A percentile compares a stretch with the other conserved stretches of the same genome.
Evolutionary conservation across 2,888 invertebrate species (phyloP).

Genomic region (Thera obeliscata): DNA sequence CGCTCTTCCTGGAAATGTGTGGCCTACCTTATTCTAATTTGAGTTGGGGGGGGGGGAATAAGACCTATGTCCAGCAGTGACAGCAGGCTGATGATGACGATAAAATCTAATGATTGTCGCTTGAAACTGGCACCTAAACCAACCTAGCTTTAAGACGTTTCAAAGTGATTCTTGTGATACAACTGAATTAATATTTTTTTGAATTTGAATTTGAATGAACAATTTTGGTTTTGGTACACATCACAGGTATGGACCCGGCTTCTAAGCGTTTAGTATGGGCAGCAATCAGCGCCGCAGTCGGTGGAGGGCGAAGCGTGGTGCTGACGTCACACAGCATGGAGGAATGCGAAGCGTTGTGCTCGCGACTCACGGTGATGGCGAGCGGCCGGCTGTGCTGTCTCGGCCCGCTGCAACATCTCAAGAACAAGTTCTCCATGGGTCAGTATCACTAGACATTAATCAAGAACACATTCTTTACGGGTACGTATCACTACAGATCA

Average conservation of each 20-base stretch:
- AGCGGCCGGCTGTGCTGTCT: conserved; percentile 88
- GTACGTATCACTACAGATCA: background rate
- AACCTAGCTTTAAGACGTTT: too few relatives aligned
- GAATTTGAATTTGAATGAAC: background rate
- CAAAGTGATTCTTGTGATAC: too few relatives aligned
- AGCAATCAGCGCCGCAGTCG: conserved; percentile 79
- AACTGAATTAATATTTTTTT: too few relatives aligned
- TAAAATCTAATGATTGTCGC: too few relatives aligned
- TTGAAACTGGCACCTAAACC: too few relatives aligned
- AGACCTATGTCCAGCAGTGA: too few relatives aligned
- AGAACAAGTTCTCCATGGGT: conserved; percentile 85
- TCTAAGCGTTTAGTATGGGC: conserved; percentile 93
- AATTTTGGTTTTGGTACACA: background rate
- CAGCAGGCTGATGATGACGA: too few relatives aligned
- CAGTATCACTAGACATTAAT: conserved; percentile 57
- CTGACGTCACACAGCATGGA: conserved; percentile 88
- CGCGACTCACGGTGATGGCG: conserved; percentile 91
- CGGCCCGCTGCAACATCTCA: conserved; percentile 88
- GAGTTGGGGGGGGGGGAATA: too few relatives aligned
- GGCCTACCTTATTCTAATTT: too few relatives aligned
- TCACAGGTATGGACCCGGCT: conserved; percentile 91
- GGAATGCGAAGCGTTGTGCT: conserved; percentile 93
- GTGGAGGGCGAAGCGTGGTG: conserved; percentile 89
- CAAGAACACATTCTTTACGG: conserved; percentile 65
- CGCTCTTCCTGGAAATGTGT: too few relatives aligned